phyloP scores from a whole-genome alignment of 2,113 vertebrate genomes.

The Electrona antarctica region DNA sequence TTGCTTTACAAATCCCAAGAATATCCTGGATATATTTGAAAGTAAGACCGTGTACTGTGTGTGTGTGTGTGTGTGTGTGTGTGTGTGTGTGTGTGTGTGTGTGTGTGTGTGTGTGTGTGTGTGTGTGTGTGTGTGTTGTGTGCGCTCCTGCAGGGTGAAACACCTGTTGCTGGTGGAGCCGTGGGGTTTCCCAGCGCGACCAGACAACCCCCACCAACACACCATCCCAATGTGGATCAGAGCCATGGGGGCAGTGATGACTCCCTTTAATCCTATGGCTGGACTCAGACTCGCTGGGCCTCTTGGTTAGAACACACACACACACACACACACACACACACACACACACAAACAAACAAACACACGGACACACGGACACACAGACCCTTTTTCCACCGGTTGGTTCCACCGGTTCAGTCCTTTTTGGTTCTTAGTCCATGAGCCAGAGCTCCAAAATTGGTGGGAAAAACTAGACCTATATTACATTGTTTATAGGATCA shows the following conservation, averaged over 20 bases:
- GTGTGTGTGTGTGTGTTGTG: slow-evolving; percentile 9
- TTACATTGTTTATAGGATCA: too few relatives aligned
- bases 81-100: slow-evolving; percentile 3
- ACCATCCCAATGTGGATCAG: slow-evolving; percentile 94
- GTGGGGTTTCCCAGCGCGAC: slow-evolving; percentile 93
- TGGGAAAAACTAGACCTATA: too few relatives aligned
- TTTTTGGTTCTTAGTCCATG: too few relatives aligned
- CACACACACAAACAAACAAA: background rate
- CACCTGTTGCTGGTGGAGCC: slow-evolving; percentile 95
- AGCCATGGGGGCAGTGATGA: slow-evolving; percentile 88
- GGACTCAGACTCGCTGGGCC: slow-evolving; percentile 93
- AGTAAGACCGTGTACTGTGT: too few relatives aligned
- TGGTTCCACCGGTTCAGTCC: too few relatives aligned
- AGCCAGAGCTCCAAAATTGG: too few relatives aligned
- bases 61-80: slow-evolving; percentile 5
- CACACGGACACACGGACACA: slow-evolving; percentile 3
- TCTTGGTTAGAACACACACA: slow-evolving; percentile 80
- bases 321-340: slow-evolving; percentile 10
- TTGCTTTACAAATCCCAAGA: too few relatives aligned
- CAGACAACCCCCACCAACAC: slow-evolving; percentile 83
- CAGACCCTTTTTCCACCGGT: background rate
- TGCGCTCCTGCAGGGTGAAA: slow-evolving; percentile 80
- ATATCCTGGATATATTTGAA: too few relatives aligned
- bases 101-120: slow-evolving; percentile 3
- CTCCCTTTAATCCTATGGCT: slow-evolving; percentile 93